A percentile compares a stretch with the other conserved stretches of the same genome.
Conservation (phyloP, 1,140 invertebrate genomes). For the Platorchestia sp. region DNA sequence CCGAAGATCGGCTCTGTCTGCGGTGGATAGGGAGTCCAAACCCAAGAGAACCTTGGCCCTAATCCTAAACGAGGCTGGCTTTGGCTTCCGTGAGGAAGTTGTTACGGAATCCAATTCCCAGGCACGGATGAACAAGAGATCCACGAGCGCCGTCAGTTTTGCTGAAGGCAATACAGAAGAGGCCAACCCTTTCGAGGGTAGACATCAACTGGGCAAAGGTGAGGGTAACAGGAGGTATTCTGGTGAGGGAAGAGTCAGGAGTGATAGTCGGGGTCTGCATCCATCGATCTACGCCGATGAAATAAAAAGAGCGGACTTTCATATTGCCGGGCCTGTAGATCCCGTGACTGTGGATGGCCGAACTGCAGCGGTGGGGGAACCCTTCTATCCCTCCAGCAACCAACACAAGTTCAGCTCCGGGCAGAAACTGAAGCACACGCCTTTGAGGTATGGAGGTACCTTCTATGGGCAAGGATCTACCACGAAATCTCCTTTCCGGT, state of each 20-base stretch:
- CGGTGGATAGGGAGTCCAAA: neutral
- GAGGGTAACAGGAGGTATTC: neutral
- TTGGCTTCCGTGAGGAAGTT: neutral
- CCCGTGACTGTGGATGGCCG: constrained; percentile 35
- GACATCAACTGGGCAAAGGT: neutral
- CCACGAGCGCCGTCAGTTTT: constrained; percentile 19
- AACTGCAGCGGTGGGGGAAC: constrained; percentile 15
- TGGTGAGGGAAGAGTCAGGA: neutral
- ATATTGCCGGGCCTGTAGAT: neutral
- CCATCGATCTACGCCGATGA: neutral
- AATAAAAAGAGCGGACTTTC: neutral
- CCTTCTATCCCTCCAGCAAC: neutral
- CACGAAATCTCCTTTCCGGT: constrained; percentile 15
- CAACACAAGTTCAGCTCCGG: constrained; percentile 19
- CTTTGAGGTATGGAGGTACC: constrained; percentile 16
- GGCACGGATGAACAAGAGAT: neutral
- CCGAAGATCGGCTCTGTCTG: neutral
- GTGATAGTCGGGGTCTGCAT: neutral
- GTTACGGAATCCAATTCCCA: neutral
- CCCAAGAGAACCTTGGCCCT: constrained; percentile 23
- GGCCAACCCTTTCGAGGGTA: neutral
- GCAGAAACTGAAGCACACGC: constrained; percentile 21
- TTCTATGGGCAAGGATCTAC: neutral
- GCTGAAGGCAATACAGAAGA: neutral
- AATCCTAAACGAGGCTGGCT: neutral